These are phyloP conservation scores for Lycorma delicatula DNA, from an alignment of 1,140 invertebrate genomes.

Conservation along the genomic window DNA sequence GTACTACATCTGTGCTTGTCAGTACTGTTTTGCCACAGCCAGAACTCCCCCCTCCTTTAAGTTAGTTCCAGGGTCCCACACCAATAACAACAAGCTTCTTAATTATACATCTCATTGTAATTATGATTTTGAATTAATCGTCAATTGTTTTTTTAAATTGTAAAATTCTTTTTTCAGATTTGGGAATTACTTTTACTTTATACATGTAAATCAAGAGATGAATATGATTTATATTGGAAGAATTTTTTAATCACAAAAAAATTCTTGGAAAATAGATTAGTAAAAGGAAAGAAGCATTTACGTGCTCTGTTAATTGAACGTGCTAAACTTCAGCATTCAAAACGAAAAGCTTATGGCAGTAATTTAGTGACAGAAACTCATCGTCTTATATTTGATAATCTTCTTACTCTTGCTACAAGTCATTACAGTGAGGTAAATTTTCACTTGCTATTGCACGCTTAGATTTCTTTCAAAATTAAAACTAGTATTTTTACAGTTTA, in stretches of 20 bases:
- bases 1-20: no score
- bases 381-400: conserved; percentile 47
- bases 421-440: conserved; percentile 55
- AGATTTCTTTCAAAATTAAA: no score
- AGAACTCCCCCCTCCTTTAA: no score
- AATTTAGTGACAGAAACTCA: conserved; percentile 48
- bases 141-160: not conserved
- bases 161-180: conserved; percentile 41
- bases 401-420: conserved; percentile 56
- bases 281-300: conserved; percentile 51
- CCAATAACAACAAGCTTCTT: no score
- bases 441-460: no score
- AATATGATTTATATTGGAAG: conserved; percentile 48
- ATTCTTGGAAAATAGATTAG: conserved; percentile 50
- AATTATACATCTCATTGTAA: no score
- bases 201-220: conserved; percentile 40
- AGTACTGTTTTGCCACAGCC: no score
- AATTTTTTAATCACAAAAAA: conserved; percentile 50
- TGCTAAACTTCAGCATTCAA: conserved; percentile 56
- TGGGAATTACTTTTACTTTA: conserved; percentile 51
- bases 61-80: no score
- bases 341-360: conserved; percentile 40
- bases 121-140: no score
- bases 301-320: conserved; percentile 54
- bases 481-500: no score